Base-by-base conservation (phyloP, 1,140 invertebrate genomes). In the Ceratitis capitata region DNA sequence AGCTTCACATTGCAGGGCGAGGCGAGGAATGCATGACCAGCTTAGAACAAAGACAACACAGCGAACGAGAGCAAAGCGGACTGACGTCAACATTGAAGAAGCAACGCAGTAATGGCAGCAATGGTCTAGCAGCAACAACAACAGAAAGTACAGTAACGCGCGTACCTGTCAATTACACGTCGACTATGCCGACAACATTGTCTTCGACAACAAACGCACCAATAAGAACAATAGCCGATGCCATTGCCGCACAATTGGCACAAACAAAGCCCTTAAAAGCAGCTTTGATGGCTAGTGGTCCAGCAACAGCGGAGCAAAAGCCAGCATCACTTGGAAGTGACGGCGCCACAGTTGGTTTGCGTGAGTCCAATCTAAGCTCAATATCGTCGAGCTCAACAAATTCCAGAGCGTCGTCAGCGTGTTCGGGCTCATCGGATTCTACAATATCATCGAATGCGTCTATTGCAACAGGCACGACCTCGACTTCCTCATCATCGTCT, bases 401-500 rank as follows among this genome's bases (percentile, higher is more conserved):
- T 42, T 45, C 82, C 51, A 45, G 56, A 2, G 23, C 32, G 16
- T 69, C 53, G 10, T 26, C 58, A 19, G 49, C 53, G 23, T 45
- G 35, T 56, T 58, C 56, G 2, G 83, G 51, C 84, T 89, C 89
- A 64, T 86, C 87, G 61, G 88, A 88, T 85, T 90, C 89, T 53
- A 85, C 87, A 45, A 88, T 56, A 78, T 87, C 87, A n/a, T 86
- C 87, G 23, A 85, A 88, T 14, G 56, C 86, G 10, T 87, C 88
- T 16, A 82, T 88, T 4, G 84, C 86, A 39, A 86, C 85, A 19
- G 83, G 35, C 6, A 42, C 82, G 26, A 32, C 47, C 1, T 85
- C 85, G 35, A 51, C 83, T 16, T 88, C 87, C 16, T 88, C 89
- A 16, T 90, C 89, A n/a, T 90, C 89, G 7, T 91, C 90, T 16